phyloP scores from a whole-genome alignment of 1,140 invertebrate species.

The Arctopsyche grandis region DNA sequence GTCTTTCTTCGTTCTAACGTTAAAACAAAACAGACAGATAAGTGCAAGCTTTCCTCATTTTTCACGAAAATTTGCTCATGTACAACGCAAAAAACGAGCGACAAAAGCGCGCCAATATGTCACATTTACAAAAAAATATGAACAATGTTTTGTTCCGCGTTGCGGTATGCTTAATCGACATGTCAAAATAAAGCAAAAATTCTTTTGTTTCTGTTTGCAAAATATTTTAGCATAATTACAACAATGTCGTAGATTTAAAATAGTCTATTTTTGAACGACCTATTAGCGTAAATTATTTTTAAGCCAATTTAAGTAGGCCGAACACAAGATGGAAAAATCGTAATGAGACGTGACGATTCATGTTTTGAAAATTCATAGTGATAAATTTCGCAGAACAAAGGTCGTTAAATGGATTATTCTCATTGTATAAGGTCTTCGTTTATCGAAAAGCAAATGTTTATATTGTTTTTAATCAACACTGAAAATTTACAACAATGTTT shows the following conservation, averaged over 20 bases:
- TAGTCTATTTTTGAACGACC: neutral
- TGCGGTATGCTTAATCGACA: too few relatives aligned
- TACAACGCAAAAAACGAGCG: too few relatives aligned
- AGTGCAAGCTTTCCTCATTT: too few relatives aligned
- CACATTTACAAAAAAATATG: too few relatives aligned
- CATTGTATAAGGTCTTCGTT: neutral
- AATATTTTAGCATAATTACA: neutral
- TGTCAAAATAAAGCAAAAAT: too few relatives aligned
- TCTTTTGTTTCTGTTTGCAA: too few relatives aligned
- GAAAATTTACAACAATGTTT: conserved; percentile 23
- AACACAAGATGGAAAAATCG: neutral
- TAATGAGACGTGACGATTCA: neutral
- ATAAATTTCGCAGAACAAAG: neutral
- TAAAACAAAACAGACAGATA: too few relatives aligned
- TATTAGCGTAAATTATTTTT: too few relatives aligned
- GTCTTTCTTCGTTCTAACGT: too few relatives aligned
- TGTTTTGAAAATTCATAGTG: neutral
- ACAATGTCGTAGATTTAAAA: neutral
- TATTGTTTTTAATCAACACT: neutral
- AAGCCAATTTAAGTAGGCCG: neutral
- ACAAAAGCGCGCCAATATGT: too few relatives aligned
- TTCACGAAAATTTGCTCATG: too few relatives aligned
- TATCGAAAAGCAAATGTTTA: conserved; percentile 10
- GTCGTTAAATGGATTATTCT: neutral
- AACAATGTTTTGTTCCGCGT: too few relatives aligned